A percentile compares a stretch with the other conserved stretches of the same genome.
phyloP scores from a whole-genome alignment of 2,797 vertebrate genomes.

The Lepidocolaptes lacrymiger region DNA sequence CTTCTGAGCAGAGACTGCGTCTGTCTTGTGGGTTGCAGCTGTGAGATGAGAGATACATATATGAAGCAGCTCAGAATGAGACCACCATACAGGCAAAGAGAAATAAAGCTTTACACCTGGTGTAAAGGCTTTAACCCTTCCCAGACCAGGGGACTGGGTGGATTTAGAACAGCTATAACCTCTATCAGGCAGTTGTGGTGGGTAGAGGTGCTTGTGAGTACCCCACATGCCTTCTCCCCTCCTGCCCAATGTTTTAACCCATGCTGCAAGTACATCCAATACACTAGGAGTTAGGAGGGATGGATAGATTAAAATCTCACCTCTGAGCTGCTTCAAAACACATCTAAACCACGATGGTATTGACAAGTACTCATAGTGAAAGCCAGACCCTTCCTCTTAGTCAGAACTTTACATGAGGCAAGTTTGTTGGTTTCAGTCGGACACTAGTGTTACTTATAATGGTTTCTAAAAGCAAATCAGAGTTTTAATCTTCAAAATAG shows the following conservation, averaged over 20 bases:
- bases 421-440: background rate
- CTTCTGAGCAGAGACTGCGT: background rate
- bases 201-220: background rate
- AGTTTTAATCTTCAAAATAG: constrained; percentile 45
- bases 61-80: background rate
- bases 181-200: accelerated
- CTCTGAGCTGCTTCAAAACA: background rate
- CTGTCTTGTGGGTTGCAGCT: background rate
- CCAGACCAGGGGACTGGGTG: background rate
- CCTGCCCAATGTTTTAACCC: background rate
- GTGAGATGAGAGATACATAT: background rate
- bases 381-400: constrained; percentile 23
- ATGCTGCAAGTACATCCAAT: accelerated
- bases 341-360: background rate
- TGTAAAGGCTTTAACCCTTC: background rate
- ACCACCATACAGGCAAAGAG: background rate
- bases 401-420: background rate
- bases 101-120: background rate
- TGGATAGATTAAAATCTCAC: background rate
- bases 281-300: background rate
- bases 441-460: background rate
- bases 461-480: constrained; percentile 31
- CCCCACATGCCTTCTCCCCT: background rate
- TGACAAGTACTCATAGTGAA: background rate
- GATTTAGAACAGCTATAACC: background rate